phyloP scores from a whole-genome alignment of 2,797 vertebrate genomes.

The Novumbra hubbsi region DNA sequence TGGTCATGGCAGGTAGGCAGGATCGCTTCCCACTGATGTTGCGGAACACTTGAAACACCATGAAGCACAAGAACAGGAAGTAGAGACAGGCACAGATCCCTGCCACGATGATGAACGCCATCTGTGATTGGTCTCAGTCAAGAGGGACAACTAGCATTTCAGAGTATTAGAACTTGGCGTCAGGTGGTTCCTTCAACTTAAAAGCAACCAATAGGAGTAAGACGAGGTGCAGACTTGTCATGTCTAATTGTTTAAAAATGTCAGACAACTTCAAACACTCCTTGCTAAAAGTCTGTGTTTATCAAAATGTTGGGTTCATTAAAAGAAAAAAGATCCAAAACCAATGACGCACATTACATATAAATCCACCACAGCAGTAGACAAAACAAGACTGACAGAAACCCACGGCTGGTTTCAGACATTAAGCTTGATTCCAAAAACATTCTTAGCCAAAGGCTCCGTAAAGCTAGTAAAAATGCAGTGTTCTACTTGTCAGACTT shows the following conservation, averaged over 20 bases:
- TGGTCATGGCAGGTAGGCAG: constrained; percentile 91
- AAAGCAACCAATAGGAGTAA: too few species aligned
- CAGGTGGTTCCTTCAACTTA: too few species aligned
- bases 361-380: neutral
- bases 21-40: constrained; percentile 94
- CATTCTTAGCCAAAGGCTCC: neutral
- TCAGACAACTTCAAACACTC: too few species aligned
- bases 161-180: too few species aligned
- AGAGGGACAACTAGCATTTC: constrained; percentile 51
- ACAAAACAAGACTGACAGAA: neutral
- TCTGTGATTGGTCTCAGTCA: constrained; percentile 76
- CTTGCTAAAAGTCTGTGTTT: too few species aligned
- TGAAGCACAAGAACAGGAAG: constrained; percentile 97
- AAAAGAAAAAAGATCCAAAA: neutral
- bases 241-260: too few species aligned
- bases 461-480: neutral
- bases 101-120: constrained; percentile 97
- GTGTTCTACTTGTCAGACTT: neutral
- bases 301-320: too few species aligned
- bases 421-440: neutral
- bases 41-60: constrained; percentile 97
- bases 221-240: too few species aligned
- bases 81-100: constrained; percentile 97
- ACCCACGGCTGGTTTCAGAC: neutral
- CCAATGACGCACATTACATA: neutral